Base-by-base conservation (phyloP, 2,888 invertebrate genomes). In the Andricus quercusramuli region DNA sequence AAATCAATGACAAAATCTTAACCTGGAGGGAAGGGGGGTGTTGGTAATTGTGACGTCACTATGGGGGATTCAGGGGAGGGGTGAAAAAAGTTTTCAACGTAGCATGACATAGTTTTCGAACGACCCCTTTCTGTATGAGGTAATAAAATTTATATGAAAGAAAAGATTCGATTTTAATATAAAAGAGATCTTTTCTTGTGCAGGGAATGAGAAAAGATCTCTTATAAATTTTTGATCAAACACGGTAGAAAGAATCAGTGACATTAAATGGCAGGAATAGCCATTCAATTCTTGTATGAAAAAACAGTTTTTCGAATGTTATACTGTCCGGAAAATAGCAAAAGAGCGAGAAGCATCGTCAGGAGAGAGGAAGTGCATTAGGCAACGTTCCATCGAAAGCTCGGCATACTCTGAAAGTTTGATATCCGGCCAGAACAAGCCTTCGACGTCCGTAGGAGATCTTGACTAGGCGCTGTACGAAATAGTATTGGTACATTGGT, bases 311-410 rank as follows among this genome's bases (percentile, higher is more conserved):
- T 32, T 56, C 74, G 32, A 56, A 51, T 74, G n/a, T 51, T 51
- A 32, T 20, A 70, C 29, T 20, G n/a, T n/a, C 20, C 6, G 25
- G 64, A 22, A 77, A 83, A 80, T 79, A 77, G 74, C 70, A 78
- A 51, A 70, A 74, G 74, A 74, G 84, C 82, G 83, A 70, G 79
- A 67, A 80, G 68, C 67, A 79, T 74, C 77, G 79, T 83, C 82
- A 79, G 83, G 80, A 84, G 82, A 76, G 88, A 76, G 88, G 85
- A 86, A 88, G 89, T 88, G 86, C 88, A 89, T 89, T 89, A 89
- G 88, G 85, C 86, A 85, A 68, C 85, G 87, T 85, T 88, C 85
- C 83, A 85, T 81, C 85, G 83, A 77, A 74, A 80, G 82, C 80
- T 84, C 81, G 77, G 78, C 74, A 78, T 78, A 44, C 78, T 41